phyloP scores from a whole-genome alignment of 2,113 vertebrate genomes.

The Meleagris gallopavo region DNA sequence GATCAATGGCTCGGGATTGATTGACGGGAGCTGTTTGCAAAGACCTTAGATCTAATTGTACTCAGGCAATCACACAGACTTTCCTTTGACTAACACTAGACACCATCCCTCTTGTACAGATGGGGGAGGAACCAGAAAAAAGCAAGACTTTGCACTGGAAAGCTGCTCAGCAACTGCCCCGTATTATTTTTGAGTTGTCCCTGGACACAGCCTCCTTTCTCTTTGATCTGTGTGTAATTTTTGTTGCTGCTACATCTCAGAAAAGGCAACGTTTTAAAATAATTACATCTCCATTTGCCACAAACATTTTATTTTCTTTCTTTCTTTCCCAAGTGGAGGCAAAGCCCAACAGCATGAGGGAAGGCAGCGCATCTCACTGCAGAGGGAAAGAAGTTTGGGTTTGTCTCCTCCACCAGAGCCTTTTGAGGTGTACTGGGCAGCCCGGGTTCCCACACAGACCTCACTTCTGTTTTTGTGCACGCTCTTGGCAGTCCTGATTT shows the following conservation, averaged over 20 bases:
- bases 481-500: background rate
- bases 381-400: background rate
- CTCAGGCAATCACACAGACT: background rate
- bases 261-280: background rate
- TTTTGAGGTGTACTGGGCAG: background rate
- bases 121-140: background rate
- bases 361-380: background rate
- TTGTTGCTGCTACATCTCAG: conserved; percentile 21
- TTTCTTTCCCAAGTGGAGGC: background rate
- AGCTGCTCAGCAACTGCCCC: conserved; percentile 54
- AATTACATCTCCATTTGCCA: conserved; percentile 43
- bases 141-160: background rate
- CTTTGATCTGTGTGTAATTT: conserved; percentile 55
- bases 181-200: conserved; percentile 15
- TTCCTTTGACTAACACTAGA: conserved; percentile 4
- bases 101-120: background rate
- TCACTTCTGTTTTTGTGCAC: background rate
- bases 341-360: background rate
- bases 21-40: conserved; percentile 39
- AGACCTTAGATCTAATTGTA: conserved; percentile 38
- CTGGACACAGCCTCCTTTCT: background rate
- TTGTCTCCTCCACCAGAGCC: background rate
- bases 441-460: background rate
- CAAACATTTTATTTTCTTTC: background rate
- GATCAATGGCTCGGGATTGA: conserved; percentile 50